Evolutionary conservation across 2,888 invertebrate species (phyloP).

Genomic region (Ischnura elegans): DNA sequence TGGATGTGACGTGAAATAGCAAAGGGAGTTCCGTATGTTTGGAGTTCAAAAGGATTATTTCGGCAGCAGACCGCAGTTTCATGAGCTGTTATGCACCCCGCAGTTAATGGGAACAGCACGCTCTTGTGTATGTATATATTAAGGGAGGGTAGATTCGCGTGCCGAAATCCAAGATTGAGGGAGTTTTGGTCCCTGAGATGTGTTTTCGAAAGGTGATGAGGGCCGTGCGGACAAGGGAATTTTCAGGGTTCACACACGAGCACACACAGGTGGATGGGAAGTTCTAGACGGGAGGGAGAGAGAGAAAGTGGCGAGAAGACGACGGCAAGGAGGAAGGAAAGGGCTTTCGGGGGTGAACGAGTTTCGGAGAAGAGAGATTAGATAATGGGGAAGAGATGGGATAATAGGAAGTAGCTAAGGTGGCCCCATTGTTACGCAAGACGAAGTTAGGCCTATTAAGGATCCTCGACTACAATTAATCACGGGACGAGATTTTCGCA

Average conservation of each 20-base stretch:
- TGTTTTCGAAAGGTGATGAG: neutral
- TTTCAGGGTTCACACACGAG: neutral
- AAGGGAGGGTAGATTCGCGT: neutral
- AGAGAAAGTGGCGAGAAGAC: neutral
- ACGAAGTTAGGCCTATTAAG: slow-evolving; percentile 64
- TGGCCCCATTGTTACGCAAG: slow-evolving; percentile 59
- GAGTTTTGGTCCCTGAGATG: neutral
- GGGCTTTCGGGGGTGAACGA: neutral
- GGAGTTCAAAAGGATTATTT: neutral
- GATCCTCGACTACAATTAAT: slow-evolving; percentile 65
- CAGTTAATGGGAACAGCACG: neutral
- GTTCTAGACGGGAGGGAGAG: neutral
- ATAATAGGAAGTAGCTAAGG: slow-evolving; percentile 64
- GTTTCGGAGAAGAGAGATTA: slow-evolving; percentile 51
- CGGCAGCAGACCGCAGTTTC: neutral
- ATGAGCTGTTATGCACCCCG: neutral
- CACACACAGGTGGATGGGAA: neutral
- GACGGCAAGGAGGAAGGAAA: neutral
- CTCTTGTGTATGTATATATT: neutral
- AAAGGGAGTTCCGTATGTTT: neutral
- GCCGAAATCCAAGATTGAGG: neutral
- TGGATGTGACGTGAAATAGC: no score
- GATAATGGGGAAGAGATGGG: slow-evolving; percentile 62
- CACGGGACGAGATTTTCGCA: slow-evolving; percentile 56
- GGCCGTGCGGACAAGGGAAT: neutral